These are phyloP conservation scores for Silurus meridionalis DNA, from an alignment of 2,113 vertebrate genomes.

Conservation along the genomic window DNA sequence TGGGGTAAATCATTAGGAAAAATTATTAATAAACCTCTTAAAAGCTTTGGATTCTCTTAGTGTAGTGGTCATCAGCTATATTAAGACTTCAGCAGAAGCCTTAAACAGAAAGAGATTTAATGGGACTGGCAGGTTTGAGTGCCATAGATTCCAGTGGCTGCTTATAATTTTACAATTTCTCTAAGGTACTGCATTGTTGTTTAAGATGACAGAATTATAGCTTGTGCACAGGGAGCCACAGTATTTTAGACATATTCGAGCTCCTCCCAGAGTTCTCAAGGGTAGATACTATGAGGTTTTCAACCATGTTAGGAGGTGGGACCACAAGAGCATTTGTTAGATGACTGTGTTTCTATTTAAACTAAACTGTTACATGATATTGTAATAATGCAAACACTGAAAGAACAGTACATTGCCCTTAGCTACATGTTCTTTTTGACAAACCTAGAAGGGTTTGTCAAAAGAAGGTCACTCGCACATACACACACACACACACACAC, in stretches of 20 bases:
- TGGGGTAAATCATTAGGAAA: not conserved
- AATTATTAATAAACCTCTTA: conserved; percentile 1
- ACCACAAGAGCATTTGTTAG: not conserved
- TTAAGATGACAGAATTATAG: conserved; percentile 33
- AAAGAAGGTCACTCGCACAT: not conserved
- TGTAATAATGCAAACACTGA: not conserved
- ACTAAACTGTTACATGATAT: not conserved
- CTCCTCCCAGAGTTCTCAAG: not conserved
- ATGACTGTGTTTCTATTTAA: conserved; percentile 17
- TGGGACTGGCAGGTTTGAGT: not conserved
- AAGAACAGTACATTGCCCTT: not conserved
- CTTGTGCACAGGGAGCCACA: not conserved
- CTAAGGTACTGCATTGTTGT: conserved; percentile 22
- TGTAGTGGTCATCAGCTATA: conserved; percentile 20
- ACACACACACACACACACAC: not conserved
- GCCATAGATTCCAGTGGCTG: not conserved
- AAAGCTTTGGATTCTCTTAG: conserved; percentile 5
- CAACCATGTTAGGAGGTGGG: conserved; percentile 38
- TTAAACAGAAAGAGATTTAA: conserved; percentile 27
- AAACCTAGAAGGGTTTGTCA: not conserved
- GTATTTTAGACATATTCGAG: not conserved
- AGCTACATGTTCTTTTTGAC: not conserved
- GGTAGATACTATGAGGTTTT: not conserved
- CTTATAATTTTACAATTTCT: conserved; percentile 33
- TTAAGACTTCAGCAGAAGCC: conserved; percentile 13